Percentiles rank a stretch among this genome's conserved stretches.
Evolutionary conservation across 1,140 invertebrate genomes (phyloP).

Genomic region (Vanessa tameamea): DNA sequence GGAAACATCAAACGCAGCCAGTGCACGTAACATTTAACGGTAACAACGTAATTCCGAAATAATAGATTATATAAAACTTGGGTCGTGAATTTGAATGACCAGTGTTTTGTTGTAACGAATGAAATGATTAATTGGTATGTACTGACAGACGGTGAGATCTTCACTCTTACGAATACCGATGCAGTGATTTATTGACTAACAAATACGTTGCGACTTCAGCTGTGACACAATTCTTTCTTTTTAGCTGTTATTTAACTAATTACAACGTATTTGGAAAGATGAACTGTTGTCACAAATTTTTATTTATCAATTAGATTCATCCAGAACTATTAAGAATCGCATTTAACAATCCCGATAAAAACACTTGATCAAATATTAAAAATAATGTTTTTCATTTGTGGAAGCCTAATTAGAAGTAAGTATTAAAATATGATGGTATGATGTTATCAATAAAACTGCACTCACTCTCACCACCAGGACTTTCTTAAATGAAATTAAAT

Average conservation of each 20-base stretch:
- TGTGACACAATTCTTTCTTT: slow-evolving; percentile 4
- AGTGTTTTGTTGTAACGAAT: slow-evolving; percentile 29
- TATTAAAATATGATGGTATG: slow-evolving; percentile 17
- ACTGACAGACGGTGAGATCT: slow-evolving; percentile 50
- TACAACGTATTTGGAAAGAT: background rate
- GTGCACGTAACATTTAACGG: slow-evolving; percentile 20
- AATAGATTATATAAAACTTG: slow-evolving; percentile 32
- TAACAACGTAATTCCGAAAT: slow-evolving; percentile 33
- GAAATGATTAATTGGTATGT: slow-evolving; percentile 59
- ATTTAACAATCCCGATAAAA: background rate
- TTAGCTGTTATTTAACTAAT: background rate
- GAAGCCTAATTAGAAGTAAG: background rate
- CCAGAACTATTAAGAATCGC: background rate
- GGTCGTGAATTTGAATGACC: slow-evolving; percentile 26
- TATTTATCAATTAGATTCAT: background rate
- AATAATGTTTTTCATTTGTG: background rate
- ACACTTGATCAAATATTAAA: background rate
- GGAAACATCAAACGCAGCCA: slow-evolving; percentile 15
- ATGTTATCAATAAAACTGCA: slow-evolving; percentile 53
- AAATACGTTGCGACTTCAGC: background rate
- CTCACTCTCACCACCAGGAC: slow-evolving; percentile 74
- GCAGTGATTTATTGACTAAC: slow-evolving; percentile 11
- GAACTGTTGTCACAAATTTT: background rate
- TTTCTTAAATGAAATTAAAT: slow-evolving; percentile 80
- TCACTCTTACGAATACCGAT: slow-evolving; percentile 42